A percentile compares a stretch with the other conserved stretches of the same genome.
phyloP scores from a whole-genome alignment of 1,140 invertebrate species.

The Lanistes nyassanus region DNA sequence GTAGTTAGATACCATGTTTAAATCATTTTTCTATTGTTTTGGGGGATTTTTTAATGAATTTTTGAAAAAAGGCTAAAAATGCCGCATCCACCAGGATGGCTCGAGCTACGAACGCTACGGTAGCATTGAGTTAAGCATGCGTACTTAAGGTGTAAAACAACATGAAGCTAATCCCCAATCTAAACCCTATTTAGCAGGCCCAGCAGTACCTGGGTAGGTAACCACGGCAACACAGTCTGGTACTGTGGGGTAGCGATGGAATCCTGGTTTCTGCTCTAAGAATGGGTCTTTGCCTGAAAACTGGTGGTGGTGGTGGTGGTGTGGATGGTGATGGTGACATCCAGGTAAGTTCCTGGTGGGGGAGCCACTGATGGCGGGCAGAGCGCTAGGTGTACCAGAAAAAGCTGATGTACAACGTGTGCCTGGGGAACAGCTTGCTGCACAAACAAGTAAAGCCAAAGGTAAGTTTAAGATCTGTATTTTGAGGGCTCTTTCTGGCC shows the following conservation, averaged over 20 bases:
- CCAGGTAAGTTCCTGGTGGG: conserved; percentile 64
- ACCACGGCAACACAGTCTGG: conserved; percentile 48
- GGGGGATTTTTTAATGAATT: too few relatives aligned
- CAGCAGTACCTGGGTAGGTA: conserved; percentile 2
- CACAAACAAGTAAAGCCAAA: background rate
- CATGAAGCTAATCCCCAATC: too few relatives aligned
- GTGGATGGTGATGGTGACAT: conserved; percentile 51
- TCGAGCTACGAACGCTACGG: too few relatives aligned
- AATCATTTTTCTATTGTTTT: too few relatives aligned
- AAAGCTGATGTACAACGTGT: background rate
- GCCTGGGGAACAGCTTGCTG: conserved; percentile 7
- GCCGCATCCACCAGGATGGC: too few relatives aligned
- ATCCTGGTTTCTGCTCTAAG: background rate
- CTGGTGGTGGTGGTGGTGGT: conserved; percentile 71
- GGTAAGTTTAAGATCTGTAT: too few relatives aligned
- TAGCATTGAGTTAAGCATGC: too few relatives aligned
- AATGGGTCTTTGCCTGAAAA: background rate
- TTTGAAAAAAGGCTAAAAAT: too few relatives aligned
- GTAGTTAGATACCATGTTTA: too few relatives aligned
- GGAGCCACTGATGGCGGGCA: conserved; percentile 73
- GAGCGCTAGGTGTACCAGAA: conserved; percentile 50
- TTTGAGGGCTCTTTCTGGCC: too few relatives aligned
- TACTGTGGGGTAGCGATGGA: conserved; percentile 37
- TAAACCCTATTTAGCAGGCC: too few relatives aligned
- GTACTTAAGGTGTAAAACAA: too few relatives aligned